Evolutionary conservation across 2,113 vertebrate species (phyloP).

Genomic region (Shinisaurus crocodilurus): DNA sequence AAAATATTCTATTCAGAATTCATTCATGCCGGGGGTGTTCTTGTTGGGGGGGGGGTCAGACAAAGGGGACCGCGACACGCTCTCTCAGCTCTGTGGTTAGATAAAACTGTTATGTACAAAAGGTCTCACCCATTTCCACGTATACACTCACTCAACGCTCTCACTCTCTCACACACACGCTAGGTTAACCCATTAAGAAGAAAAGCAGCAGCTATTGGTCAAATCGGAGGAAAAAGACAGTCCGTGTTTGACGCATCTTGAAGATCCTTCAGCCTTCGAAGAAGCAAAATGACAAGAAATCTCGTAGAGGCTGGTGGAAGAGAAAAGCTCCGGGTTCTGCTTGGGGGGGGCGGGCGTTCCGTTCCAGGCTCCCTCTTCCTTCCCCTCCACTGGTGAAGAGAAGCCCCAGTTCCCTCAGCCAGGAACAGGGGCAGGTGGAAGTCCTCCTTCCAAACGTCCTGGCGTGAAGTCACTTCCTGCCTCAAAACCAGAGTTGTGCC

Average conservation of each 20-base stretch:
- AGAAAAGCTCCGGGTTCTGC: conserved; percentile 75
- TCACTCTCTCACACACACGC: conserved; percentile 43
- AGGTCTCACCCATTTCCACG: conserved; percentile 46
- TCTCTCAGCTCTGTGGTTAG: conserved; percentile 71
- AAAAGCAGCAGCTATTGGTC: conserved; percentile 97
- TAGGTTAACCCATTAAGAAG: conserved; percentile 76
- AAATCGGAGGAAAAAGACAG: conserved; percentile 81
- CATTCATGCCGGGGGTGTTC: conserved; percentile 46
- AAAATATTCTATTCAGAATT: conserved; percentile 61
- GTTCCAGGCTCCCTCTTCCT: conserved; percentile 38
- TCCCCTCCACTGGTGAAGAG: neutral
- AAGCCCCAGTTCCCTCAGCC: neutral
- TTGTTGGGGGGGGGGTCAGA: neutral
- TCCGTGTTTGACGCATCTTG: conserved; percentile 67
- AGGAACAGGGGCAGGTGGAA: neutral
- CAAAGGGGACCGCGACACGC: conserved; percentile 63
- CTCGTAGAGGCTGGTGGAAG: conserved; percentile 57
- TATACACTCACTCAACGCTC: conserved; percentile 25
- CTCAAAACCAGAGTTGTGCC: conserved; percentile 63
- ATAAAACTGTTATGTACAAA: conserved; percentile 81
- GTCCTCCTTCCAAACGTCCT: conserved; percentile 1
- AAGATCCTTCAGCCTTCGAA: conserved; percentile 81
- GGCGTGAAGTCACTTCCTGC: conserved; percentile 75
- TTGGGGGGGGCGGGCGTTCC: conserved; percentile 49
- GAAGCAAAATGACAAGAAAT: conserved; percentile 44